phyloP scores from a whole-genome alignment of 2,113 vertebrate species.

The Promerops cafer region DNA sequence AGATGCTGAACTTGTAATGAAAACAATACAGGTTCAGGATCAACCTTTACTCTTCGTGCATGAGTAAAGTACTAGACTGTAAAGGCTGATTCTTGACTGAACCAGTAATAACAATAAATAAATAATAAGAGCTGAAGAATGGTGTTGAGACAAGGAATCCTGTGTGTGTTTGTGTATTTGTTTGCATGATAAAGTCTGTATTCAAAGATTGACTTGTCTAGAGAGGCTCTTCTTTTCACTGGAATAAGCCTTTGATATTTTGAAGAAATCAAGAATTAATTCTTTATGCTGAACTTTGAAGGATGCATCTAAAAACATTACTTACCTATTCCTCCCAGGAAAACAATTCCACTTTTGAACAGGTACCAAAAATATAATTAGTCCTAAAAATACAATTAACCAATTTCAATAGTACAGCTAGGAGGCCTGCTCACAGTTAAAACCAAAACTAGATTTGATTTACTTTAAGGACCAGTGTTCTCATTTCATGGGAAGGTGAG shows the following conservation, averaged over 20 bases:
- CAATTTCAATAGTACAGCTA: not conserved
- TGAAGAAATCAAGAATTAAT: not conserved
- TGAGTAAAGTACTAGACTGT: not conserved
- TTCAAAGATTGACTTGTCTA: not conserved
- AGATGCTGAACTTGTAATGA: not conserved
- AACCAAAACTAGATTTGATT: not conserved
- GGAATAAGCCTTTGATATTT: not conserved
- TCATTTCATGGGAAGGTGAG: not conserved
- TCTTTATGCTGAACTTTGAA: not conserved
- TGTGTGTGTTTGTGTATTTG: not conserved
- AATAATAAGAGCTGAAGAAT: conserved; percentile 17
- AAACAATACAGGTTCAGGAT: not conserved
- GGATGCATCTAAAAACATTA: not conserved
- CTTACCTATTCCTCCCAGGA: not conserved
- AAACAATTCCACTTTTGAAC: not conserved
- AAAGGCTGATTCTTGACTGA: conserved; percentile 1
- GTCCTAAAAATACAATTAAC: not conserved
- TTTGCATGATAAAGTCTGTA: not conserved
- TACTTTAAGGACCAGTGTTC: not conserved
- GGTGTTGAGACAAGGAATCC: not conserved
- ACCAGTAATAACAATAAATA: conserved; percentile 8
- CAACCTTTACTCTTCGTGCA: not conserved
- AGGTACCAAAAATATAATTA: not conserved
- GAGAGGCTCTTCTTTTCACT: not conserved
- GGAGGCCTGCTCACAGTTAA: not conserved